phyloP scores from a whole-genome alignment of 1,140 invertebrate genomes.

The Hirudo medicinalis region DNA sequence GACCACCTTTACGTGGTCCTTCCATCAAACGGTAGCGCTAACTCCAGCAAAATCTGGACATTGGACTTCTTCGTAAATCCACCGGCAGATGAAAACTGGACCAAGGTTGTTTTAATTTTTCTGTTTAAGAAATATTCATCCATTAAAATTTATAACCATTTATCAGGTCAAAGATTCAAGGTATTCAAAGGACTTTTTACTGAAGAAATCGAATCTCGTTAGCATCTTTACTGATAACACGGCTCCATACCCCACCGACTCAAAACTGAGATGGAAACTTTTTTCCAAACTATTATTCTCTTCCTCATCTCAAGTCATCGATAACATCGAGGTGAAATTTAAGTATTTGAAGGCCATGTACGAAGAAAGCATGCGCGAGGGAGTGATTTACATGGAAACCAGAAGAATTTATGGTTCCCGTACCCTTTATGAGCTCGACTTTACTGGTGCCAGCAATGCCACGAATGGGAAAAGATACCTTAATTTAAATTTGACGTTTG shows the following conservation, averaged over 20 bases:
- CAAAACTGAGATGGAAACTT: constrained; percentile 7
- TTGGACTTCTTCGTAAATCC: constrained; percentile 21
- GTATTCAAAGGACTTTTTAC: constrained; percentile 17
- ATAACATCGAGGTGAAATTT: constrained; percentile 20
- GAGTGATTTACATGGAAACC: constrained; percentile 28
- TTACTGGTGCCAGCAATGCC: neutral
- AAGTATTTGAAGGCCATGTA: constrained; percentile 25
- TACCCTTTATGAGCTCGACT: constrained; percentile 25
- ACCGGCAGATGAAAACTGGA: constrained; percentile 13
- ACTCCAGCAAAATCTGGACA: neutral
- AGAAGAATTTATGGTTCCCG: constrained; percentile 9
- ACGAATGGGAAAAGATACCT: constrained; percentile 24
- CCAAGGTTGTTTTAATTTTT: neutral
- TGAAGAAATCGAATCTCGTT: constrained; percentile 9
- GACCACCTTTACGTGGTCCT: constrained; percentile 18
- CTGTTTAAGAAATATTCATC: constrained; percentile 7
- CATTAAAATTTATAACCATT: neutral
- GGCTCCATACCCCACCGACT: constrained; percentile 14
- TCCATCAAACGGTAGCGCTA: neutral
- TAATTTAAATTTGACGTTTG: constrained; percentile 24
- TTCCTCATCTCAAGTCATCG: neutral
- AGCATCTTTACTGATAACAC: neutral
- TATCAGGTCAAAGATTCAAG: neutral
- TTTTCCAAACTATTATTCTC: no score
- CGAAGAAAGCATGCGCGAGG: constrained; percentile 25